Conservation (phyloP, 2,113 vertebrate genomes). For the Mobula birostris region DNA sequence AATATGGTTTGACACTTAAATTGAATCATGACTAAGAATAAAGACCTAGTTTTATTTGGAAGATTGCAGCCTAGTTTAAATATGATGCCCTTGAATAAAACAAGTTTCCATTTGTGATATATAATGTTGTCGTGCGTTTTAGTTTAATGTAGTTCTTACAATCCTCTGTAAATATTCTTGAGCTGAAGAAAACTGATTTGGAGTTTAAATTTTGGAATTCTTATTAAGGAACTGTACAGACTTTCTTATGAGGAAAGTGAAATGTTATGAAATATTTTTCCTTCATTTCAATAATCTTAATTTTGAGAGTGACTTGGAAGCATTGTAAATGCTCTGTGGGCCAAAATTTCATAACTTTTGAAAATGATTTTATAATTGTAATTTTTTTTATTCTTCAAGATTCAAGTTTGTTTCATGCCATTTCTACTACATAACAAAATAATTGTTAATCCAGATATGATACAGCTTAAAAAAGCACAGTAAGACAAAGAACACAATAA, state of each 20-base stretch:
- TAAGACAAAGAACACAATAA: too few relatives aligned
- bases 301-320: neutral
- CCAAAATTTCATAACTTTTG: neutral
- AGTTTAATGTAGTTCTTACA: neutral
- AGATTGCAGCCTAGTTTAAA: neutral
- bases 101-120: neutral
- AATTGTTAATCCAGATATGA: too few relatives aligned
- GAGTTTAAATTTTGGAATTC: neutral
- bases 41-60: neutral
- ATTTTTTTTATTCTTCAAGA: too few relatives aligned
- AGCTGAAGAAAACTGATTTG: neutral
- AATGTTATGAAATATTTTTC: neutral
- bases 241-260: neutral
- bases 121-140: neutral
- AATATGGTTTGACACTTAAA: neutral
- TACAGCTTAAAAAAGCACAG: too few relatives aligned
- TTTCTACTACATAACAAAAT: too few relatives aligned
- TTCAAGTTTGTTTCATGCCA: too few relatives aligned
- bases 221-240: neutral
- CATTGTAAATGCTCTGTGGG: neutral
- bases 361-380: neutral
- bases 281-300: neutral
- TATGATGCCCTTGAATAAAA: neutral
- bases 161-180: neutral
- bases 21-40: neutral